Evolutionary conservation across 1,140 invertebrate species (phyloP), one percentile per base, ranked within the genome.

Genomic region (Araneus ventricosus): DNA sequence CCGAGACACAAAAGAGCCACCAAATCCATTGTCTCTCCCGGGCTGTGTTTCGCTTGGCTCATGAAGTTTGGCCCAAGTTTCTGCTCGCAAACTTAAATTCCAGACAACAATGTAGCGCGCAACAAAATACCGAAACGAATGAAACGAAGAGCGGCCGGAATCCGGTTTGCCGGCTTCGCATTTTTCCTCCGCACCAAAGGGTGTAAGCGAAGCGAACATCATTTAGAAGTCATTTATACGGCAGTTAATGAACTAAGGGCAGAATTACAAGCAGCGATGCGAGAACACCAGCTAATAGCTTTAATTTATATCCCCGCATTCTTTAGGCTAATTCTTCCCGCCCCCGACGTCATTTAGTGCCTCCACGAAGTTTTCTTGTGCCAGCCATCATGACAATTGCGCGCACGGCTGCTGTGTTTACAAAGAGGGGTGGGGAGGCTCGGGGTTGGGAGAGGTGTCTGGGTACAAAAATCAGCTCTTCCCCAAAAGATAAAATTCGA

Each of bases 161-260:
- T 88, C 86, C 86, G 86, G 86, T 88, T 22, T 67, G 86, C 59
- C 86, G 37, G 61, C 86, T 41, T 41, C 59, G 59, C 86, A 67
- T 88, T 63, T 70, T 67, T 88, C 34, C 39, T 67, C n/a, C 34
- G 37, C 27, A 59, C 52, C 30, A 52, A 52, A 34, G 67, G 20
- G 24, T 41, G 27, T 27, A 30, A 79, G 59, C 34, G 75, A 52
- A n/a, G 80, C 75, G 91, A 57, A 41, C 91, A 93, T 93, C 91
- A 87, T 93, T 93, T 86, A 87, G 91, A 87, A 93, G 91, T 93
- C 91, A 93, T 93, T 93, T 93, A 93, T 93, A 86, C 91, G 61
- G 85, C 85, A 88, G 91, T 93, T 93, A 93, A 93, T 93, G 91
- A 93, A 93, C 84, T 93, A 93, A 88, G 79, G 82, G 7, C 45